A percentile compares a stretch with the other conserved stretches of the same genome.
phyloP scores from a whole-genome alignment of 2,888 invertebrate genomes.

The Helicoverpa assulta region DNA sequence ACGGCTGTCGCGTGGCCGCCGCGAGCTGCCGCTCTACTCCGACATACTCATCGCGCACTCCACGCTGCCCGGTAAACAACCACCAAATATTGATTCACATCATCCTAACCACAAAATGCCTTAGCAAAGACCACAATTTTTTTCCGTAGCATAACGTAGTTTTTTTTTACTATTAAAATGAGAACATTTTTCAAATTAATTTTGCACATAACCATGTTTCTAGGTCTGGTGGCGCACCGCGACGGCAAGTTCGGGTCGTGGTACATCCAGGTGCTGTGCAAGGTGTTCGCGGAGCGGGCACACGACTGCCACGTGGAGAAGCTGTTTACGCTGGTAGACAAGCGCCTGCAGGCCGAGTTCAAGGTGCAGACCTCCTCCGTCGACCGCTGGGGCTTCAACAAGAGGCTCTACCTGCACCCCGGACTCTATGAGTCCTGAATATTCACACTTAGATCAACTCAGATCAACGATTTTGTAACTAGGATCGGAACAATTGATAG shows the following conservation, averaged over 20 bases:
- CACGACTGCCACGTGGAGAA: slow-evolving; percentile 91
- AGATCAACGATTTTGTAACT: too few relatives aligned
- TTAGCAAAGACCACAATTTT: too few relatives aligned
- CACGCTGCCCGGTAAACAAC: slow-evolving; percentile 82
- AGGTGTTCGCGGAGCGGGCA: slow-evolving; percentile 91
- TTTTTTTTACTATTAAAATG: too few relatives aligned
- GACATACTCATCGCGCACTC: slow-evolving; percentile 92
- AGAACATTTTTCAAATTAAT: too few relatives aligned
- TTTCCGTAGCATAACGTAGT: neutral
- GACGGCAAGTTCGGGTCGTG: slow-evolving; percentile 91
- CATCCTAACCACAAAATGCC: too few relatives aligned
- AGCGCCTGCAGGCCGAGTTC: slow-evolving; percentile 78
- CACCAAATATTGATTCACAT: too few relatives aligned
- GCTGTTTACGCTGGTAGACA: slow-evolving; percentile 92
- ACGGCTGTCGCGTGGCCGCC: slow-evolving; percentile 49
- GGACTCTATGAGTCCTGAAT: slow-evolving; percentile 85
- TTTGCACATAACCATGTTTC: neutral
- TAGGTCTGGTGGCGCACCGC: slow-evolving; percentile 91
- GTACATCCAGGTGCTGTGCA: slow-evolving; percentile 93
- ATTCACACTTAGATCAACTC: too few relatives aligned
- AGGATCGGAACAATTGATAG: too few relatives aligned
- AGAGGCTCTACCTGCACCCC: slow-evolving; percentile 92
- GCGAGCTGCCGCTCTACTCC: slow-evolving; percentile 76
- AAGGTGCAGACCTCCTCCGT: slow-evolving; percentile 91
- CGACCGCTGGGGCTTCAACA: slow-evolving; percentile 92